phyloP scores from a whole-genome alignment of 2,797 vertebrate species.

The Enteromius argenteus region DNA sequence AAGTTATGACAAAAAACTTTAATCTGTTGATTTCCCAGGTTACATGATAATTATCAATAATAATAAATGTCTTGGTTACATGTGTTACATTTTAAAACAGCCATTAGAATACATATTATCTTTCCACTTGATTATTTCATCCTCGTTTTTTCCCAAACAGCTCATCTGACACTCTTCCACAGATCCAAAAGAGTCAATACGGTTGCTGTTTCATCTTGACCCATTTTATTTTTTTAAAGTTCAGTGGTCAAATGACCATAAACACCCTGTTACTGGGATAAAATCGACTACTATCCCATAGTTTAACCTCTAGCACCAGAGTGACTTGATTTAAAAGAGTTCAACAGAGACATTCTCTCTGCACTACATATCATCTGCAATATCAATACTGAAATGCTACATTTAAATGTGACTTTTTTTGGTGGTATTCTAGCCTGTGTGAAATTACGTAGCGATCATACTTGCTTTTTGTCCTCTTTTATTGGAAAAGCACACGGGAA shows the following conservation, averaged over 20 bases:
- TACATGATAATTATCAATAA: slow-evolving; percentile 66
- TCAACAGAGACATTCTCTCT: slow-evolving; percentile 54
- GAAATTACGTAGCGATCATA: slow-evolving; percentile 10
- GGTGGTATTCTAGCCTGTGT: slow-evolving; percentile 33
- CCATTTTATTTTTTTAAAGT: slow-evolving; percentile 41
- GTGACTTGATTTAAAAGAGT: slow-evolving; percentile 59
- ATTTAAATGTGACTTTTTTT: slow-evolving; percentile 26
- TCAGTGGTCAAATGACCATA: slow-evolving; percentile 14
- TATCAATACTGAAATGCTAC: slow-evolving; percentile 32
- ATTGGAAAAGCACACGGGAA: slow-evolving; percentile 52
- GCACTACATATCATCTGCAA: slow-evolving; percentile 28
- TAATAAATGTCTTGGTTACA: slow-evolving; percentile 78
- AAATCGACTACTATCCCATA: slow-evolving; percentile 54
- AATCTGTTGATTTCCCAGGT: slow-evolving; percentile 74
- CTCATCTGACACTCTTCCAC: slow-evolving; percentile 44
- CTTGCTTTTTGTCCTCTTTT: slow-evolving; percentile 44
- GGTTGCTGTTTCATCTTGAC: slow-evolving; percentile 31
- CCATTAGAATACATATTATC: slow-evolving; percentile 62
- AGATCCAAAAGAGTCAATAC: slow-evolving; percentile 46
- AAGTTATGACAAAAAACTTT: slow-evolving; percentile 75
- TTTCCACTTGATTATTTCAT: slow-evolving; percentile 57
- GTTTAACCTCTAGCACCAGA: slow-evolving; percentile 68
- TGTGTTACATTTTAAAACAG: slow-evolving; percentile 67
- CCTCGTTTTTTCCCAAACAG: slow-evolving; percentile 44
- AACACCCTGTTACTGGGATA: slow-evolving; percentile 25